Evolutionary conservation across 1,140 invertebrate species (phyloP).

Genomic region (Calliopsis andreniformis): DNA sequence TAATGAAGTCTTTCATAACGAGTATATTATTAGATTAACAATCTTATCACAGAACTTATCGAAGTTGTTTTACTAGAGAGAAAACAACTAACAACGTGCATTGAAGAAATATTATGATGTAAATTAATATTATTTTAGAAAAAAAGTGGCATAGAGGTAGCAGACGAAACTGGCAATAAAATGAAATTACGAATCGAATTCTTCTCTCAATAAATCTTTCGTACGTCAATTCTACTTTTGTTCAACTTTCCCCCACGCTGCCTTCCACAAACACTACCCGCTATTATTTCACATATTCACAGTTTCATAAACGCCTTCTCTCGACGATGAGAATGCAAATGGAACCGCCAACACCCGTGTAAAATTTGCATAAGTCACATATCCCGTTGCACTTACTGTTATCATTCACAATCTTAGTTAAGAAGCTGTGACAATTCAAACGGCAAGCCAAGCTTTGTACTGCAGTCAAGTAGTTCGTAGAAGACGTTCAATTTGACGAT

Average conservation of each 20-base stretch:
- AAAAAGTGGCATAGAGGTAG: too few relatives aligned
- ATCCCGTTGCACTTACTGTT: neutral
- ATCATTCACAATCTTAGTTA: neutral
- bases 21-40: too few relatives aligned
- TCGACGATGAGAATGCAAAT: neutral
- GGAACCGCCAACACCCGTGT: neutral
- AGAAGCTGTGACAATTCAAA: neutral
- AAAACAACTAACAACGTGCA: too few relatives aligned
- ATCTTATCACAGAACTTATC: too few relatives aligned
- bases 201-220: too few relatives aligned
- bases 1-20: too few relatives aligned
- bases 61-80: too few relatives aligned
- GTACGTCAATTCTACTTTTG: too few relatives aligned
- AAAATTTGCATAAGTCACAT: neutral
- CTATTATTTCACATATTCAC: conserved; percentile 1
- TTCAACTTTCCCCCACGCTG: neutral
- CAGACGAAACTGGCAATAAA: too few relatives aligned
- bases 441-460: neutral
- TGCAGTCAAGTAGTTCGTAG: neutral
- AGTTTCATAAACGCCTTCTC: conserved; percentile 13
- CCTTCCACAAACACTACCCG: neutral
- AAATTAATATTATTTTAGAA: too few relatives aligned
- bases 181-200: too few relatives aligned
- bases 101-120: too few relatives aligned
- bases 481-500: neutral